A percentile compares a stretch with the other conserved stretches of the same genome.
phyloP scores from a whole-genome alignment of 2,888 invertebrate genomes.

The Ramazzottius varieornatus region DNA sequence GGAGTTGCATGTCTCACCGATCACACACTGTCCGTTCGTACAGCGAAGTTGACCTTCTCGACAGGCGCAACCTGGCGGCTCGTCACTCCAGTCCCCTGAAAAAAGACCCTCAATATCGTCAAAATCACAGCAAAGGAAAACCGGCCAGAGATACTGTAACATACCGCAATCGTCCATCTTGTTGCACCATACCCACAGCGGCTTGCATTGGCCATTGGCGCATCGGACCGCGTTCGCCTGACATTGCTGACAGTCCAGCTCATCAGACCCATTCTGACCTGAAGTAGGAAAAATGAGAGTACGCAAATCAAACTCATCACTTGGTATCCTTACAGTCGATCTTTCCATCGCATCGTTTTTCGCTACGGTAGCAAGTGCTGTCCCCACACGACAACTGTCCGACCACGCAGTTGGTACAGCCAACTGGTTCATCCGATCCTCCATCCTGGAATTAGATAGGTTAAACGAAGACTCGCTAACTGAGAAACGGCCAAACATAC shows the following conservation, averaged over 20 bases:
- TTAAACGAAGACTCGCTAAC: not conserved
- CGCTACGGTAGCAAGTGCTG: not conserved
- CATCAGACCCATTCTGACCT: not conserved
- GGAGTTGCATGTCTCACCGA: not conserved
- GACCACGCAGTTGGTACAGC: not conserved
- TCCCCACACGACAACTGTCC: constrained; percentile 1
- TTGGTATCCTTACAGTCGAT: not conserved
- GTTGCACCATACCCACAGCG: constrained; percentile 2
- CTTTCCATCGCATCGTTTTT: not conserved
- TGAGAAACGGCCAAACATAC: not conserved
- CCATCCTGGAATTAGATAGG: not conserved
- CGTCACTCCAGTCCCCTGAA: not conserved
- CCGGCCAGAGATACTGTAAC: no score
- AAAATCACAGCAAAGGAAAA: no score
- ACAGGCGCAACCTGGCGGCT: not conserved
- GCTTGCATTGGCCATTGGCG: not conserved
- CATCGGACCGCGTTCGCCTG: constrained; percentile 2
- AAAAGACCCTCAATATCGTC: no score
- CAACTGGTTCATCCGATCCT: not conserved
- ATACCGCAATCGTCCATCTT: not conserved
- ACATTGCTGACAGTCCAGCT: not conserved
- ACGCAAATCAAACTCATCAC: no score
- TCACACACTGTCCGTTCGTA: not conserved
- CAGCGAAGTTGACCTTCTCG: not conserved
- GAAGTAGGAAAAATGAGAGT: no score